Evolutionary conservation across 1,140 invertebrate genomes (phyloP), one percentile per base, ranked within the genome.

Genomic region (Dreissena rostriformis): DNA sequence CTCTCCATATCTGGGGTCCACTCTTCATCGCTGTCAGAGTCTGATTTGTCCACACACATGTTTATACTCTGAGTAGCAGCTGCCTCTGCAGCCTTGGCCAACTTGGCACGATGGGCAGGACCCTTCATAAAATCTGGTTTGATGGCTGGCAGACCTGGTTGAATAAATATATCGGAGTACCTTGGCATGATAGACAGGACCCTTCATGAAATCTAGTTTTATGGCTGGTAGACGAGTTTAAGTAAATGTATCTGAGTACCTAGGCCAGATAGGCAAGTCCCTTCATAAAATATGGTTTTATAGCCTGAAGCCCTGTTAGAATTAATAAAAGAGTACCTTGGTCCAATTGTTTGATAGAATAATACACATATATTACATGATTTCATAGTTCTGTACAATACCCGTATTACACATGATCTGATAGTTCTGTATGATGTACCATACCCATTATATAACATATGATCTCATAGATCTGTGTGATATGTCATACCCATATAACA

Each of bases 201-300:
- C 70, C 53, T 68, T 73, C 80, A 82, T 82, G 49, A 82, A 74
- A 24, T 84, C 73, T 61, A 73, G 73, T 51, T 84, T 84, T 6
- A 70, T 49, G 24, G 77, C 65, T 26, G 77, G 77, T 14, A 79
- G 49, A 2, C 77, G 66, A 24, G 57, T 61, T 6, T 24, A 61
- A 61, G 17, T 5, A 61, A 5, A 19, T 61, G 57, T 24, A 4
- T 2, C 4, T 61, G 57, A 61, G 12, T 19, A 24, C 57, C 22
- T n/a, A 24, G 17, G 4, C 22, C 57, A n/a, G 17, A 4, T 61
- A n/a, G 19, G 53, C 12, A 12, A 57, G 12, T 57, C 53, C 65
- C 65, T 67, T 67, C 65, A 67, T 67, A 28, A 68, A 68, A 68
- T 68, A 5, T 68, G 67, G 67, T 15, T 22, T 68, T n/a, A 68